A percentile compares a stretch with the other conserved stretches of the same genome.
Evolutionary conservation across 2,888 invertebrate species (phyloP).

Genomic region (Heliconius charithonia): DNA sequence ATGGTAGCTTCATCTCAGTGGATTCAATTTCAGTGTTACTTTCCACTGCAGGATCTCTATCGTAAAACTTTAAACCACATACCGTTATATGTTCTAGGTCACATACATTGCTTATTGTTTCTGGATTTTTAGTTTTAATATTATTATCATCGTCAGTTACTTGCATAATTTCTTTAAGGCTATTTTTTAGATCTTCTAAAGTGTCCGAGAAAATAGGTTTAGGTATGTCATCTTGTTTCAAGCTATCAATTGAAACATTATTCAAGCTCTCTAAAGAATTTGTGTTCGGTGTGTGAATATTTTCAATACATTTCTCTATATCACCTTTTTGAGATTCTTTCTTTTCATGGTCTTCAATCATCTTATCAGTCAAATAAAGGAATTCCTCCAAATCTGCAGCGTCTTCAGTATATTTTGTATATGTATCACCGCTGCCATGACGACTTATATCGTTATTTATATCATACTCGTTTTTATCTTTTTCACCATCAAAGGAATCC

Average conservation of each 20-base stretch:
- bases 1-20: conserved; percentile 65
- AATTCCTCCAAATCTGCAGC: conserved; percentile 76
- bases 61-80: conserved; percentile 67
- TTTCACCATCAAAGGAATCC: conserved; percentile 62
- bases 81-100: conserved; percentile 77
- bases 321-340: conserved; percentile 49
- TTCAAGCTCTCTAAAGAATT: conserved; percentile 71
- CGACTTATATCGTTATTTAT: conserved; percentile 59
- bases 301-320: conserved; percentile 56
- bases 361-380: conserved; percentile 72
- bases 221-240: conserved; percentile 34
- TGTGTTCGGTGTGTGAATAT: conserved; percentile 72
- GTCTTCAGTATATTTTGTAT: conserved; percentile 76
- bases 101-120: conserved; percentile 58
- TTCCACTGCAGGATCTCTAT: conserved; percentile 50
- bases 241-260: conserved; percentile 48
- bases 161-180: conserved; percentile 65
- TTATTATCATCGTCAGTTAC: conserved; percentile 55
- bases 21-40: conserved; percentile 35
- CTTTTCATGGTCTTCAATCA: conserved; percentile 59
- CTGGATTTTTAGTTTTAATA: conserved; percentile 46
- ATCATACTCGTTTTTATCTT: conserved; percentile 49
- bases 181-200: conserved; percentile 67
- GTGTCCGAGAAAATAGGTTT: conserved; percentile 66
- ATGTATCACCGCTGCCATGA: conserved; percentile 76